Base-by-base conservation (phyloP, 2,797 vertebrate genomes). In the Sciaenops ocellatus region DNA sequence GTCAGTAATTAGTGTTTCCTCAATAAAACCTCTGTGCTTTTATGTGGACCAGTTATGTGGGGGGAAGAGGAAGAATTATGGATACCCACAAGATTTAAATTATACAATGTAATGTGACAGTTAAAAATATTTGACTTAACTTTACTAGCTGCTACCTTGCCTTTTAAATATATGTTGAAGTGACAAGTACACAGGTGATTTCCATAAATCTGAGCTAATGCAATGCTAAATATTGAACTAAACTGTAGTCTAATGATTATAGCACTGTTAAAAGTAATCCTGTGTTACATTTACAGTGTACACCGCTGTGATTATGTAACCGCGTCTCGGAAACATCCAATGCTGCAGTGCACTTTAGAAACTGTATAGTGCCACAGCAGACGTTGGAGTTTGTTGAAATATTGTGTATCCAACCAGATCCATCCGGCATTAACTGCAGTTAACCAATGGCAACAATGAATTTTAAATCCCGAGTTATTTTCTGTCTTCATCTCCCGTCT, bases 1-100 rank as follows among this genome's bases (percentile, higher is more conserved):
- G 76, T 79, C 66, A 69, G 79, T 71, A 71, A 69, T 55, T 11
- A 52, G 34, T 51, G 80, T 76, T 85, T 84, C 67, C 72, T 67
- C 22, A 62, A 73, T 56, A 48, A 74, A 82, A 60, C 52, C 77
- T 73, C 73, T 5, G 38, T 4, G 48, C 82, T 68, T 70, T 70
- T 55, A 76, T 75, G 70, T 72, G 60, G 24, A 55, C 30, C 57
- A 61, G 28, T 55, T 74, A 80, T 66, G 61, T 38, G 15, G 41
- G 24, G 18, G n/a, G 11, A 57, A 57, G 17, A 13, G 46, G 61
- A 51, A 38, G 72, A 77, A 79, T 67, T 69, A 38, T 75, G 57
- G 42, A 72, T 41, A 59, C 9, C 34, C 20, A 55, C 2, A 16
- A 51, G 50, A 69, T 60, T 64, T 67, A 47, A 66, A 28, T 51